Evolutionary conservation across 2,113 vertebrate species (phyloP).

Genomic region (Pluvialis apricaria): DNA sequence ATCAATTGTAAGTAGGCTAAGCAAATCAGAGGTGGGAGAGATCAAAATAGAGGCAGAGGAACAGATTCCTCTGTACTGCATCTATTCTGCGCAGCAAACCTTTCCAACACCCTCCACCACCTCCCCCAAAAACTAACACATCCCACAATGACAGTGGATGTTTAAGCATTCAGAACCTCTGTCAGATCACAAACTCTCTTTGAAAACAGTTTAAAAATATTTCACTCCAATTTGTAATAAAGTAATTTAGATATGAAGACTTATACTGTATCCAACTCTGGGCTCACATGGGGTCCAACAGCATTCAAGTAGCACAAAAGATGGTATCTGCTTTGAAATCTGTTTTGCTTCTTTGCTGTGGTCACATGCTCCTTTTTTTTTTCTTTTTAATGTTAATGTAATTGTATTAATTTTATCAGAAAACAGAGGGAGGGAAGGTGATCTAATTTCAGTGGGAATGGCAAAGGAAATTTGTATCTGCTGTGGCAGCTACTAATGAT

Average conservation of each 20-base stretch:
- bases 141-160: not conserved
- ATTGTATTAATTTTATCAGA: constrained; percentile 52
- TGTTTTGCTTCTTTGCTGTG: not conserved
- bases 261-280: not conserved
- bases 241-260: not conserved
- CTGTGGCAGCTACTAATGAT: not conserved
- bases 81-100: not conserved
- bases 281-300: not conserved
- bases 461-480: constrained; percentile 1
- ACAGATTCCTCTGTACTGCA: not conserved
- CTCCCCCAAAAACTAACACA: not conserved
- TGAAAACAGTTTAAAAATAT: not conserved
- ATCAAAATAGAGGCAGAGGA: not conserved
- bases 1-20: not conserved
- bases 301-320: not conserved
- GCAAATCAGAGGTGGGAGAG: not conserved
- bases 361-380: not conserved
- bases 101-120: accelerated
- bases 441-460: constrained; percentile 37
- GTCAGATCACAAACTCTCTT: not conserved
- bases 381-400: not conserved
- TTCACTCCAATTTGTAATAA: not conserved
- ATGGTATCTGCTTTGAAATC: not conserved
- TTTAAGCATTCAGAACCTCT: not conserved
- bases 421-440: not conserved